Evolutionary conservation across 2,888 invertebrate species (phyloP).

Genomic region (Julus scanicus): DNA sequence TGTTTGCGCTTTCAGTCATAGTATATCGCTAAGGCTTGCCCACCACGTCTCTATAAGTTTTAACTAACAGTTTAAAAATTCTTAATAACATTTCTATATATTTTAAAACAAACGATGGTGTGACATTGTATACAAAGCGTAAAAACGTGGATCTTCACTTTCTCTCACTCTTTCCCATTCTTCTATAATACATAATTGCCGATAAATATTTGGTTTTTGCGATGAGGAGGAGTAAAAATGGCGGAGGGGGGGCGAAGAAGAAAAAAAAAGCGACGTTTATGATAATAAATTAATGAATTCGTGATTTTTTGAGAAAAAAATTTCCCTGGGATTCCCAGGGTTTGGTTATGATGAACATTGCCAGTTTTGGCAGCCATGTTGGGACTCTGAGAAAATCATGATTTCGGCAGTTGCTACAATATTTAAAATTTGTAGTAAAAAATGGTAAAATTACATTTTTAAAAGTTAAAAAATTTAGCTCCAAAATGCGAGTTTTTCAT

Average conservation of each 20-base stretch:
- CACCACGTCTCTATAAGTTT: background rate
- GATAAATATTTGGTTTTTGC: background rate
- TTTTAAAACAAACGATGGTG: background rate
- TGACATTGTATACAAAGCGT: slow-evolving; percentile 35
- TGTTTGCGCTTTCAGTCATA: too few species aligned
- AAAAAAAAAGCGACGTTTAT: background rate
- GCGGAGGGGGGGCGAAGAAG: background rate
- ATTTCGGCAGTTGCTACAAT: too few species aligned
- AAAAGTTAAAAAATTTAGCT: background rate
- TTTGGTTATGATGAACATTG: background rate
- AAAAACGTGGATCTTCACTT: slow-evolving; percentile 4
- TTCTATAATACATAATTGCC: background rate
- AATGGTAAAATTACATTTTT: too few species aligned
- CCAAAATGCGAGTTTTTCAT: background rate
- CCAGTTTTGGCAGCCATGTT: background rate
- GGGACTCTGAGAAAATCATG: too few species aligned
- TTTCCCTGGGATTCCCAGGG: background rate
- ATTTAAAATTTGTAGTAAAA: too few species aligned
- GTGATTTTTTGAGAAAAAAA: slow-evolving; percentile 15
- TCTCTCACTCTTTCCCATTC: background rate
- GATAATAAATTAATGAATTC: slow-evolving; percentile 37
- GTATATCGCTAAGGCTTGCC: background rate
- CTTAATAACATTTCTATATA: slow-evolving; percentile 20
- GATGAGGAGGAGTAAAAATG: slow-evolving; percentile 27
- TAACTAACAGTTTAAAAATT: slow-evolving; percentile 5